These are phyloP conservation scores for Rhynchomys soricoides DNA, from an alignment of 2,113 vertebrate species.

Conservation along the genomic window DNA sequence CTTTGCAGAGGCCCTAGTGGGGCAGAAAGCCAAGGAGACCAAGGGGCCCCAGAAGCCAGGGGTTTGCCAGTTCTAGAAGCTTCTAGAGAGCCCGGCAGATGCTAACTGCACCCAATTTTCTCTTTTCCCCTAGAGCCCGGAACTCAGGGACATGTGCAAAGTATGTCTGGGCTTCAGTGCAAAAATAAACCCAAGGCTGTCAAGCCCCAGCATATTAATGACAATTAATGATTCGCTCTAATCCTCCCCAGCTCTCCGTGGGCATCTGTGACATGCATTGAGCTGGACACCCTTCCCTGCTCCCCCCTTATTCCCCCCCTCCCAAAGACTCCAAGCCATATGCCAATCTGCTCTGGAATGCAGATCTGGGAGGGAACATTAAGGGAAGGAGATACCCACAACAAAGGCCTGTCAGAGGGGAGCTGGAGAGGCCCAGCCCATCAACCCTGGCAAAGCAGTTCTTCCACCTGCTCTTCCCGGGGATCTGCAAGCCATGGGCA, in stretches of 20 bases:
- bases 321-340: constrained; percentile 60
- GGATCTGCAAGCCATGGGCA: neutral
- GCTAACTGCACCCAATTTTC: neutral
- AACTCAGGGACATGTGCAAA: constrained; percentile 65
- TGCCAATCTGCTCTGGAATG: constrained; percentile 65
- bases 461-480: neutral
- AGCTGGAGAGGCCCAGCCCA: neutral
- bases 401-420: neutral
- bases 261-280: constrained; percentile 76
- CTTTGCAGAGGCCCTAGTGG: neutral
- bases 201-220: constrained; percentile 78
- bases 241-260: constrained; percentile 79
- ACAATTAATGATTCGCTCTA: constrained; percentile 72
- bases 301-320: neutral
- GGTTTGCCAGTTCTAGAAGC: neutral
- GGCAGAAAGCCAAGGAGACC: neutral
- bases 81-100: neutral
- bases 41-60: neutral
- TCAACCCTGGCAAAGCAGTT: accelerated
- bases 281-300: constrained; percentile 74
- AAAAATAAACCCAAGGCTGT: constrained; percentile 82
- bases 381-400: neutral
- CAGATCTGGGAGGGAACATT: constrained; percentile 11
- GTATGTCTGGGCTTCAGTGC: constrained; percentile 58
- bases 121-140: constrained; percentile 37